Conservation (phyloP, 2,888 invertebrate species). For the Oithona nana region DNA sequence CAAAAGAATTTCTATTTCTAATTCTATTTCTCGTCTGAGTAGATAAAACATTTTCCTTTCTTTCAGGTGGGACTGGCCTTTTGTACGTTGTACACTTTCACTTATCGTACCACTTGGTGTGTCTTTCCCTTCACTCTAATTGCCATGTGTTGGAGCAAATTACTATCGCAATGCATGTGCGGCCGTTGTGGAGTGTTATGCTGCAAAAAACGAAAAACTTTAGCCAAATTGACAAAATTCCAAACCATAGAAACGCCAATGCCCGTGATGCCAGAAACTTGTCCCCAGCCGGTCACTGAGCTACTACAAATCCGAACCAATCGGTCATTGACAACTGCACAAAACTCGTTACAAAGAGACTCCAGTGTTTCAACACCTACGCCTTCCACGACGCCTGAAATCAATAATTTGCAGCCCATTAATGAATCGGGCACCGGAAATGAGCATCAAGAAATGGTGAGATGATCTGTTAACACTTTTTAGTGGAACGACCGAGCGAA, state of each 20-base stretch:
- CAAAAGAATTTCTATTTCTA: too few relatives aligned
- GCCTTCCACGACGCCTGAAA: background rate
- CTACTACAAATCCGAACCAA: background rate
- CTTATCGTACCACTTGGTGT: slow-evolving; percentile 14
- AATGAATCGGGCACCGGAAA: too few relatives aligned
- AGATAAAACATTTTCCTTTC: too few relatives aligned
- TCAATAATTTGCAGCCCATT: background rate
- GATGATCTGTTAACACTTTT: too few relatives aligned
- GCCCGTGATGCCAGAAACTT: background rate
- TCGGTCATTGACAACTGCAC: background rate
- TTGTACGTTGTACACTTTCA: slow-evolving; percentile 14
- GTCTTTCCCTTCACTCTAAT: slow-evolving; percentile 15
- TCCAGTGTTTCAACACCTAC: background rate
- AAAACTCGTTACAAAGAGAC: background rate
- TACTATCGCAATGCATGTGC: slow-evolving; percentile 1
- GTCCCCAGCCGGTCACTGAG: background rate
- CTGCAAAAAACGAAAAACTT: background rate
- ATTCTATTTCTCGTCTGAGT: too few relatives aligned
- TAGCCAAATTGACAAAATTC: background rate
- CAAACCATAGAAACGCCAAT: background rate
- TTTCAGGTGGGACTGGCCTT: slow-evolving; percentile 12
- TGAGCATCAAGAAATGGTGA: too few relatives aligned
- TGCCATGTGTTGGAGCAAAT: slow-evolving; percentile 9
- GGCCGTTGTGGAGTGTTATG: background rate
- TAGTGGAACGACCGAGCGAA: too few relatives aligned